Evolutionary conservation across 2,113 vertebrate genomes (phyloP), one percentile per base, ranked within the genome.

Genomic region (Marcusenius ussheri): DNA sequence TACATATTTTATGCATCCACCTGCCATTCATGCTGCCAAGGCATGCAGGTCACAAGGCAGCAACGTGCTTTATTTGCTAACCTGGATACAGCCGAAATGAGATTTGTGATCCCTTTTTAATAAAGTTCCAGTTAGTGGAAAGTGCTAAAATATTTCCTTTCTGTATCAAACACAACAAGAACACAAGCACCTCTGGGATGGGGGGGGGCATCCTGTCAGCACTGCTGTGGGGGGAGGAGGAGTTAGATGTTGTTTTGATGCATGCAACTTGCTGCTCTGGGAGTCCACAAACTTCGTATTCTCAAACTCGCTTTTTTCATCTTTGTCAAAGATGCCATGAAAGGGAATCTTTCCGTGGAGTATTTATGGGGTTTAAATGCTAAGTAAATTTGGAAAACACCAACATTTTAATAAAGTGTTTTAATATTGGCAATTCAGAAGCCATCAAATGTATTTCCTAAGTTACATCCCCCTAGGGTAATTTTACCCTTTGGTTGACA

Each of bases 131-230:
- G 46, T 87, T 50, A 51, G 85, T 0, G 27, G 24, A 87, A 87
- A 50, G 85, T 27, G 85, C 85, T 53, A 53, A 87, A 49, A 53
- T 87, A 51, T 53, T 87, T 87, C 85, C n/a, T 87, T 87, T 87
- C 47, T n/a, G n/a, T 51, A 87, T 49, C 49, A 87, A 17, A 51
- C 47, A 87, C 85, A 87, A 87, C 27, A 87, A 51, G 24, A 86
- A 50, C 85, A 51, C 10, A 27, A 51, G 85, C 47, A 35, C 27
- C 85, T 87, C 85, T 87, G 85, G 85, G 31, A 42, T 42, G 2
- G 39, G 39, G 27, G 19, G 84, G n/a, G 84, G 3, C 47, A 87
- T 51, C 27, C 47, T 51, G 47, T 50, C 84, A 87, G 84, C 11
- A 5, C 13, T 24, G 24, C n/a, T 51, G 42, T 8, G 47, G 6